These are phyloP conservation scores for Sinocyclocheilus rhinocerous DNA, from an alignment of 2,113 vertebrate genomes.

Conservation along the genomic window DNA sequence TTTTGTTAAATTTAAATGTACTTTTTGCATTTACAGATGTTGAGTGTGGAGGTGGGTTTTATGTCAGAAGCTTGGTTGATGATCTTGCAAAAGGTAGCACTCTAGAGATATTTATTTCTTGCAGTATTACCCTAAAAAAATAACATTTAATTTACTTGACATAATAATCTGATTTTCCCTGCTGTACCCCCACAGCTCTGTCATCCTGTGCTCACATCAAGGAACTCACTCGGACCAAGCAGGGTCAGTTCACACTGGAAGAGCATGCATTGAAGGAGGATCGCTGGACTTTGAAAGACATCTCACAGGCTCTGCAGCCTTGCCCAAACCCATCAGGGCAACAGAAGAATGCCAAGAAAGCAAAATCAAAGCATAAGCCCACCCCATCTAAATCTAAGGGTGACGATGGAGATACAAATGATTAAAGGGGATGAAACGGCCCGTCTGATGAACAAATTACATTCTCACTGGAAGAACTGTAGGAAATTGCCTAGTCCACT, in stretches of 20 bases:
- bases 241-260: slow-evolving; percentile 89
- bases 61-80: slow-evolving; percentile 91
- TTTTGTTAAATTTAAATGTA: background rate
- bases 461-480: background rate
- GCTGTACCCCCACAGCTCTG: slow-evolving; percentile 72
- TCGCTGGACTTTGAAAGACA: slow-evolving; percentile 84
- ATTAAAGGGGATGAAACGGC: slow-evolving; percentile 2
- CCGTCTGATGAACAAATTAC: background rate
- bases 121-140: background rate
- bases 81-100: slow-evolving; percentile 92
- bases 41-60: slow-evolving; percentile 95
- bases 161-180: background rate
- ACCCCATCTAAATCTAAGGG: slow-evolving; percentile 6
- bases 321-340: slow-evolving; percentile 59
- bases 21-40: slow-evolving; percentile 80
- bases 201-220: slow-evolving; percentile 87
- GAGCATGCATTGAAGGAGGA: slow-evolving; percentile 85
- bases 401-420: background rate
- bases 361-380: slow-evolving; percentile 3
- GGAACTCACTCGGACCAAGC: slow-evolving; percentile 87
- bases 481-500: background rate
- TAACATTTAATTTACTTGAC: background rate
- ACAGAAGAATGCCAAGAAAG: slow-evolving; percentile 35
- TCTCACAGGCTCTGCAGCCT: slow-evolving; percentile 77
- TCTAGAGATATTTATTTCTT: background rate